phyloP scores from a whole-genome alignment of 2,797 vertebrate species.

The Acrocephalus scirpaceus region DNA sequence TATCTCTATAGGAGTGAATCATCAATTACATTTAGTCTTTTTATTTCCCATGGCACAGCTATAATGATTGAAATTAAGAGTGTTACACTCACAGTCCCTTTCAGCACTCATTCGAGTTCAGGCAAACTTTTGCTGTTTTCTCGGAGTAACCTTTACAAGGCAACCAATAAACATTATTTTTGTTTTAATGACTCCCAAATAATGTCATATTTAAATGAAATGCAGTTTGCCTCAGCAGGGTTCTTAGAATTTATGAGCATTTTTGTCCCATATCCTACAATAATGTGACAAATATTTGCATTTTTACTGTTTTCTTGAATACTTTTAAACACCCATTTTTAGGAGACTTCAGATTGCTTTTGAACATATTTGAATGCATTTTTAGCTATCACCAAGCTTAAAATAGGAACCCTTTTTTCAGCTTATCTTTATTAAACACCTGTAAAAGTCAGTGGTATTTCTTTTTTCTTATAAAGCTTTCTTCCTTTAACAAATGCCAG shows the following conservation, averaged over 20 bases:
- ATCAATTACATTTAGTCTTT: slow-evolving; percentile 28
- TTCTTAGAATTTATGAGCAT: slow-evolving; percentile 64
- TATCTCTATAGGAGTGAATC: not conserved
- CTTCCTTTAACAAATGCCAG: slow-evolving; percentile 76
- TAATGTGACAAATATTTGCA: slow-evolving; percentile 79
- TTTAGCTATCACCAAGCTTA: slow-evolving; percentile 77
- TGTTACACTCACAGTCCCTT: not conserved
- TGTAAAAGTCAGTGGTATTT: slow-evolving; percentile 81
- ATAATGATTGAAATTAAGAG: slow-evolving; percentile 7
- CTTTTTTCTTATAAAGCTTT: slow-evolving; percentile 74
- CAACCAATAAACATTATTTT: slow-evolving; percentile 53
- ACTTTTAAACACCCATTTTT: slow-evolving; percentile 77
- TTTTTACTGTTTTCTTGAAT: slow-evolving; percentile 78
- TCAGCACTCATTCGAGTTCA: not conserved
- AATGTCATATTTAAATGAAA: slow-evolving; percentile 68
- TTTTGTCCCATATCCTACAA: slow-evolving; percentile 72
- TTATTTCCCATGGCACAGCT: not conserved
- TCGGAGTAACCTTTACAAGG: slow-evolving; percentile 56
- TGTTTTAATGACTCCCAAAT: slow-evolving; percentile 72
- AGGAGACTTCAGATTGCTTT: slow-evolving; percentile 79
- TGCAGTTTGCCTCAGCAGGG: slow-evolving; percentile 54
- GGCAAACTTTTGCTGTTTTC: slow-evolving; percentile 52
- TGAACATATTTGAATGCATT: slow-evolving; percentile 79
- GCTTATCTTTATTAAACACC: slow-evolving; percentile 85
- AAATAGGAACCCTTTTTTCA: slow-evolving; percentile 78